These are phyloP conservation scores for Barnardius zonarius DNA, from an alignment of 2,113 vertebrate species.

Conservation along the genomic window DNA sequence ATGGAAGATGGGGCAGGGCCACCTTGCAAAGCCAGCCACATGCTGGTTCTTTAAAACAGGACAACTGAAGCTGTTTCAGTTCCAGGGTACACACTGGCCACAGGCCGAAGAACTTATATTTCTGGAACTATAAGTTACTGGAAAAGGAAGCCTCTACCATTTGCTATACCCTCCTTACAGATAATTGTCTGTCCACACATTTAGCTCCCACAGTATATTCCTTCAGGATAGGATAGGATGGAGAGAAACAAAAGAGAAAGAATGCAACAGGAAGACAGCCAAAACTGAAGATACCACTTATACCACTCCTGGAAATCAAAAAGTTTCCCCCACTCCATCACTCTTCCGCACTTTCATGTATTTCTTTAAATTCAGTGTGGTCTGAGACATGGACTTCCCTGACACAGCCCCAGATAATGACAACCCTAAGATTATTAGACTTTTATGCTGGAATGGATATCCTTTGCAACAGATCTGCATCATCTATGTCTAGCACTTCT, in stretches of 20 bases:
- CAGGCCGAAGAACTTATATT: neutral
- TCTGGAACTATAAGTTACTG: neutral
- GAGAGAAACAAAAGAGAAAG: neutral
- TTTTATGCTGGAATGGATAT: neutral
- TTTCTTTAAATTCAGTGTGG: neutral
- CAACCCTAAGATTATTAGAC: neutral
- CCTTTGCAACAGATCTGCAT: neutral
- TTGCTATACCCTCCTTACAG: neutral
- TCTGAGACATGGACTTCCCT: neutral
- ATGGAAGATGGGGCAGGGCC: neutral
- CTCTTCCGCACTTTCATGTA: neutral
- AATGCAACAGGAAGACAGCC: neutral
- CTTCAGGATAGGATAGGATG: neutral
- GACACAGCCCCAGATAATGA: neutral
- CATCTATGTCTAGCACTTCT: neutral
- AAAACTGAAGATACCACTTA: neutral
- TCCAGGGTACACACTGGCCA: neutral
- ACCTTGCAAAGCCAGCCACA: neutral
- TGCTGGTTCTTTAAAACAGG: neutral
- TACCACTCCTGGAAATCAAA: rapidly evolving
- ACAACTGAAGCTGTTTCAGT: neutral
- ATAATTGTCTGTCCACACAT: neutral
- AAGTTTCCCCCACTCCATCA: neutral
- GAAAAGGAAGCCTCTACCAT: neutral
- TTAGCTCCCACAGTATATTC: neutral